Conservation (phyloP, 2,797 vertebrate species). For the Bryconaethiops microstoma region DNA sequence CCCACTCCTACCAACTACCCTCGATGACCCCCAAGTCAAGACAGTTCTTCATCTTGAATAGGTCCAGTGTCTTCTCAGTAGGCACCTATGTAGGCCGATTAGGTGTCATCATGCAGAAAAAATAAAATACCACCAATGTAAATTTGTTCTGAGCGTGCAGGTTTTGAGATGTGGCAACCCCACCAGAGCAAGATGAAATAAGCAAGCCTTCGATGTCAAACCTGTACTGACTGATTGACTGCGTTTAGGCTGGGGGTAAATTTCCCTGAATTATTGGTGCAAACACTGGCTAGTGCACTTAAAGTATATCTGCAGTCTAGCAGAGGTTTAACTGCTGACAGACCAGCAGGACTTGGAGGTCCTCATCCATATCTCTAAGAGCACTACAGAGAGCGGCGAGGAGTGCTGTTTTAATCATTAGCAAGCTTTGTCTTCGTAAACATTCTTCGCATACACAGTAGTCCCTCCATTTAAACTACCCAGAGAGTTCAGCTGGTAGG, state of each 20-base stretch:
- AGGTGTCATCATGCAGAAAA: too few species aligned
- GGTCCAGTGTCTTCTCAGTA: too few species aligned
- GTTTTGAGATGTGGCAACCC: too few species aligned
- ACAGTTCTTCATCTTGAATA: too few species aligned
- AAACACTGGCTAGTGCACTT: neutral
- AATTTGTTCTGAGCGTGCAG: too few species aligned
- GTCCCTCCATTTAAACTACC: neutral
- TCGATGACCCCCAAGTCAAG: too few species aligned
- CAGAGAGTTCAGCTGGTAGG: neutral
- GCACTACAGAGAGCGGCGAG: slow-evolving; percentile 4
- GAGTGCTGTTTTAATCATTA: slow-evolving; percentile 9
- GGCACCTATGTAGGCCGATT: too few species aligned
- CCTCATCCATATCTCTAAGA: neutral
- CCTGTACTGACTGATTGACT: neutral
- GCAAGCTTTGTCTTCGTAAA: slow-evolving; percentile 3
- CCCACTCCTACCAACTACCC: too few species aligned
- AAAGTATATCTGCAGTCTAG: neutral
- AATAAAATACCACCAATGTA: too few species aligned
- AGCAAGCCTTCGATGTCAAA: neutral
- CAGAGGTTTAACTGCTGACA: neutral
- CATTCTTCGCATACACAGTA: neutral
- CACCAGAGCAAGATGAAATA: neutral
- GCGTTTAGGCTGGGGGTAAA: neutral
- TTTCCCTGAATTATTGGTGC: neutral
- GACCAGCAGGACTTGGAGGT: neutral